Conservation (phyloP, 2,797 vertebrate genomes). For the Eospalax fontanierii region DNA sequence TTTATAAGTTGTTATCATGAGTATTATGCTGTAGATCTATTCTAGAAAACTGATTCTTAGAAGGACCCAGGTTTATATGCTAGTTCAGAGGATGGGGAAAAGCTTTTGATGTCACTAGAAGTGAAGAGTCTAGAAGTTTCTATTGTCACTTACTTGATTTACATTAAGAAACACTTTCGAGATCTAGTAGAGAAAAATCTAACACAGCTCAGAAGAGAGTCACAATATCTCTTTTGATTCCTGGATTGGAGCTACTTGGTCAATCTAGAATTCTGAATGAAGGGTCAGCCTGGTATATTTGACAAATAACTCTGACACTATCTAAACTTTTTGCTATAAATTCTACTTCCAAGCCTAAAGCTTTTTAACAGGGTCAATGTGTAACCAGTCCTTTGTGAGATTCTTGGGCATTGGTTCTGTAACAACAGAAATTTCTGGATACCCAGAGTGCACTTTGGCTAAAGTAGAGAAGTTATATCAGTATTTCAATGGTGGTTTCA, state of each 20-base stretch:
- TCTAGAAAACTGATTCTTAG: background rate
- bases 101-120: background rate
- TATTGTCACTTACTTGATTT: background rate
- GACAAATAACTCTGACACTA: background rate
- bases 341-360: background rate
- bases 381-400: background rate
- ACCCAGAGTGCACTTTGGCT: no score
- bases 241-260: background rate
- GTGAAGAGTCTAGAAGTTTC: background rate
- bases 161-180: background rate
- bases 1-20: no score
- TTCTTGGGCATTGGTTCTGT: background rate
- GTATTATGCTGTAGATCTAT: no score
- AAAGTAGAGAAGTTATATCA: background rate
- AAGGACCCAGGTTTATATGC: background rate
- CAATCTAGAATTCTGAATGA: background rate
- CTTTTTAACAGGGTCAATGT: background rate
- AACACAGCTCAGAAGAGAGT: background rate
- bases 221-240: background rate
- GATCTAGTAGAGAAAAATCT: background rate
- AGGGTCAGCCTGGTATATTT: background rate
- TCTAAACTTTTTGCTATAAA: background rate
- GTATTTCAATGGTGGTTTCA: background rate
- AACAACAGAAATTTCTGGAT: no score
- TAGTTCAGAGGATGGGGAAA: background rate